Evolutionary conservation across 1,140 invertebrate genomes (phyloP), one percentile per base, ranked within the genome.

Genomic region (Ditylenchus dipsaci): DNA sequence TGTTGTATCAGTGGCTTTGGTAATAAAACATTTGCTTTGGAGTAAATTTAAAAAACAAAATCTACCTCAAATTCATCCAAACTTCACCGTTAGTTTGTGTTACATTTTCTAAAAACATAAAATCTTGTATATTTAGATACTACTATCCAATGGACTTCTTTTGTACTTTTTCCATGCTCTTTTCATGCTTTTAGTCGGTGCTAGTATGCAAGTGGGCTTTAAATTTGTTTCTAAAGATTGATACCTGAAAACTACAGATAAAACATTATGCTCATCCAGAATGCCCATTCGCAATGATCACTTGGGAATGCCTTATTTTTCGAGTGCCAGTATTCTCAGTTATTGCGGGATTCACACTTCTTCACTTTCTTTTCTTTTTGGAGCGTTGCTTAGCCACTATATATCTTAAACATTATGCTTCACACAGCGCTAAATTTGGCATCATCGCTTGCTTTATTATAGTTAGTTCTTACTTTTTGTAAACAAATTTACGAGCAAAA

Each of bases 381-480:
- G 49, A 53, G 23, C n/a, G 49, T 19, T 53, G 49, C 23, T 53
- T 53, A 26, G 49, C 49, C n/a, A 53, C 49, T 53, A 26, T 53
- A 21, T 53, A 53, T 26, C 23, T 53, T 8, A 53, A 53, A 17
- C 49, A 53, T 21, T 53, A 53, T 17, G 49, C 49, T 15, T 21
- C 49, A 26, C 49, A 53, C 15, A 53, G 49, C 15, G 49, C 49
- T 53, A 53, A 53, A 53, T 53, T 53, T 53, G 49, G 49, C 49
- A 53, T 53, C 15, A 19, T 53, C 15, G 3, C 23, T 1, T 21
- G n/a, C 49, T 53, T 53, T 21, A 15, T 53, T 8, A 53, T 26
- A 21, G 49, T 53, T 21, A 21, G 49, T 53, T 45, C n/a, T 45
- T n/a, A n/a, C 33, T 38, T 38, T 38, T 38, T 5, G 33, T 38